A percentile compares a stretch with the other conserved stretches of the same genome.
These are phyloP conservation scores for Macrostomum lignano DNA, from an alignment of 1,140 invertebrate genomes.

Conservation along the genomic window DNA sequence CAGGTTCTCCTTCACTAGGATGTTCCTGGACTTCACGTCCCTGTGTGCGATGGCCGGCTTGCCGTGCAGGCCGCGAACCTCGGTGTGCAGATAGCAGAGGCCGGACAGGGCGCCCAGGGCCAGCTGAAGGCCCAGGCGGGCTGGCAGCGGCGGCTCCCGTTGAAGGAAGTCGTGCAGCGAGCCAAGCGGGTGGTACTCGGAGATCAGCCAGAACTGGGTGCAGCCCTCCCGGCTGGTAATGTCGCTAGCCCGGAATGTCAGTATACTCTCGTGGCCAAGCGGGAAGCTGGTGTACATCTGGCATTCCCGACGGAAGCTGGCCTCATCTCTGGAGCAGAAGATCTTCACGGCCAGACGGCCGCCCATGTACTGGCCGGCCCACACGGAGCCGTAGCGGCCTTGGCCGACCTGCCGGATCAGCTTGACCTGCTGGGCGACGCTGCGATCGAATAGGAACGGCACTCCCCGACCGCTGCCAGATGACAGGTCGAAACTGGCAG, in stretches of 20 bases:
- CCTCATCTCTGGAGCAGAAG: too few species aligned
- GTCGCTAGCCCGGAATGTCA: too few species aligned
- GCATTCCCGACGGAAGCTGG: too few species aligned
- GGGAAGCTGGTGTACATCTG: too few species aligned
- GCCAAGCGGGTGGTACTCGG: slow-evolving; percentile 65
- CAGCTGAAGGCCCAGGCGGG: too few species aligned
- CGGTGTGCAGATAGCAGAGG: neutral
- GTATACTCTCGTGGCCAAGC: too few species aligned
- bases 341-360: too few species aligned
- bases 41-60: slow-evolving; percentile 84
- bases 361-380: slow-evolving; percentile 52
- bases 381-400: slow-evolving; percentile 60
- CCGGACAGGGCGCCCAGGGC: too few species aligned
- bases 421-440: neutral
- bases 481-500: too few species aligned
- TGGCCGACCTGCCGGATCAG: slow-evolving; percentile 36
- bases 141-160: slow-evolving; percentile 38
- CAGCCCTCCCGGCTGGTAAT: too few species aligned
- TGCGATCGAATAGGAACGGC: too few species aligned
- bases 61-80: slow-evolving; percentile 25
- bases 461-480: too few species aligned
- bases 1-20: slow-evolving; percentile 54
- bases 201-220: slow-evolving; percentile 60
- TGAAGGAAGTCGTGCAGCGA: slow-evolving; percentile 73
- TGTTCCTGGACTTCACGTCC: slow-evolving; percentile 81